Percentiles rank a stretch among this genome's conserved stretches.
Conservation (phyloP, 2,888 invertebrate genomes). For the Ornithoptera priamus region DNA sequence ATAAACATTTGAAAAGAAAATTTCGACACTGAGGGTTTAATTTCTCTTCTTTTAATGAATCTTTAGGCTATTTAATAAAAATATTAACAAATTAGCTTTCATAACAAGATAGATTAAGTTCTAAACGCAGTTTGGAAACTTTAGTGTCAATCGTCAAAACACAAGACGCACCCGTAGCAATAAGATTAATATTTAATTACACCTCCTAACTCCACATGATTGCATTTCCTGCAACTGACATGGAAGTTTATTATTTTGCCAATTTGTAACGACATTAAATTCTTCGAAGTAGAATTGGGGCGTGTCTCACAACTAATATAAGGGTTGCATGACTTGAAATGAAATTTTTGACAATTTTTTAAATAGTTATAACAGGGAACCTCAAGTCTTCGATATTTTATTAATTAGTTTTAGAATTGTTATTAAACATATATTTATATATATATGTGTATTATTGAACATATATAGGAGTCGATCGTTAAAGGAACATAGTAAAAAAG, state of each 20-base stretch:
- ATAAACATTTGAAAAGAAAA: too few relatives aligned
- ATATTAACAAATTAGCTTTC: not conserved
- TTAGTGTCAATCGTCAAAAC: constrained; percentile 20
- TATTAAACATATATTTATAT: not conserved
- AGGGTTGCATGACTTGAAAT: not conserved
- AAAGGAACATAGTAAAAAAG: not conserved
- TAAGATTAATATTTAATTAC: constrained; percentile 71
- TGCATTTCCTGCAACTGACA: constrained; percentile 75
- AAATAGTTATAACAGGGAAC: too few relatives aligned
- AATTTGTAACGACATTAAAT: constrained; percentile 74
- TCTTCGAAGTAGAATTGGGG: constrained; percentile 56
- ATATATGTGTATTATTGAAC: not conserved
- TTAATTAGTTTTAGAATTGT: too few relatives aligned
- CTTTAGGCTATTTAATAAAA: too few relatives aligned
- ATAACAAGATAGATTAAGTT: not conserved
- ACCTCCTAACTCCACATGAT: constrained; percentile 63
- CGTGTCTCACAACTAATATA: constrained; percentile 37
- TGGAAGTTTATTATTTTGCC: constrained; percentile 72
- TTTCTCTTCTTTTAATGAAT: too few relatives aligned
- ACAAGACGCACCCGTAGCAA: constrained; percentile 42
- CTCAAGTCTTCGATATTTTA: too few relatives aligned
- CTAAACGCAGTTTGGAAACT: not conserved
- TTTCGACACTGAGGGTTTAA: too few relatives aligned
- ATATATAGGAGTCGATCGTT: not conserved
- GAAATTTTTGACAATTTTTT: not conserved